Base-by-base conservation (phyloP, 2,888 invertebrate genomes). In the Brassicogethes aeneus region DNA sequence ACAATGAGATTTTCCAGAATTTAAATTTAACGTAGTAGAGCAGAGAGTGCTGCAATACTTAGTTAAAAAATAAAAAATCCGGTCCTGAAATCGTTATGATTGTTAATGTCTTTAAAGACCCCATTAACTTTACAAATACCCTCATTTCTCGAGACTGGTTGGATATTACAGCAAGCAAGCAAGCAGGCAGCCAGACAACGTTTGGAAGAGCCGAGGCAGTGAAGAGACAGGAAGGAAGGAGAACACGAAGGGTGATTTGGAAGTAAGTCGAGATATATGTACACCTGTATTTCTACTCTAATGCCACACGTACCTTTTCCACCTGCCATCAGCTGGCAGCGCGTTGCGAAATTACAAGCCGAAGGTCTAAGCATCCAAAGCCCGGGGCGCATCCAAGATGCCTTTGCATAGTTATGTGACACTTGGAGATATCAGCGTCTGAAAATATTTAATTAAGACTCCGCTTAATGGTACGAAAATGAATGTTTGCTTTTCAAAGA, bases 371-470 rank as follows among this genome's bases (percentile, higher is more conserved):
- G 32, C 32, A 10, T 12, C 32, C 23, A 23, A 23, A 10, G 32
- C 8, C 3, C 3, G 5, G 32, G 12, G 32, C 10, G 10, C 32
- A 5, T 35, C 37, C 37, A 40, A 47, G 51, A 53, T 49, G 48
- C 54, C 56, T 55, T 59, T 60, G 64, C 67, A 68, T 68, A 66
- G 64, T 68, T 68, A 64, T 62, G 67, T 66, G 68, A 67, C 68
- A 66, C 65, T 66, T 66, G 58, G 64, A 66, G 66, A 68, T 66
- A 67, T 68, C 66, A 64, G 59, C 61, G 57, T 59, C 53, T 56
- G 65, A 67, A 68, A 68, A 65, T 68, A 68, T 68, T 69, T 69
- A 69, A 69, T 68, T 66, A 65, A 64, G 64, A 62, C 64, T 64
- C 61, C 54, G 56, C n/a, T 57, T 62, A 62, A 62, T 61, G 59